Percentiles rank a stretch among this genome's conserved stretches.
phyloP scores from a whole-genome alignment of 53 echinoderm and acorn worm genomes.

The Zoroaster sp. region DNA sequence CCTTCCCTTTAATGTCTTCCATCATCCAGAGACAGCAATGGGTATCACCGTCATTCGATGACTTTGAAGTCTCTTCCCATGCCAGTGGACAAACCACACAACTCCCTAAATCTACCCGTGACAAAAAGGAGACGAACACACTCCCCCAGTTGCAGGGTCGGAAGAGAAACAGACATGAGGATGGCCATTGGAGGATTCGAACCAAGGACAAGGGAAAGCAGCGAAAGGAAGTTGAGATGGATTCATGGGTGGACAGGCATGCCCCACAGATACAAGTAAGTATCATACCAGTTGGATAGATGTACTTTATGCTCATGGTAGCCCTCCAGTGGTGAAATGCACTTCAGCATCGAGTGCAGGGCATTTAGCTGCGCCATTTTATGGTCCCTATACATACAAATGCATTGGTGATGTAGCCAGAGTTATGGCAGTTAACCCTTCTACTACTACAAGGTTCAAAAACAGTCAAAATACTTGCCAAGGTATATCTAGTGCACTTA shows the following conservation, averaged over 20 bases:
- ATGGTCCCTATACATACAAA: not conserved
- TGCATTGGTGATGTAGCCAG: too few relatives aligned
- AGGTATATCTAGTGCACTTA: too few relatives aligned
- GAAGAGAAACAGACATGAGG: constrained; percentile 15
- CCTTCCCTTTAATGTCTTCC: too few relatives aligned
- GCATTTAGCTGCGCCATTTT: not conserved
- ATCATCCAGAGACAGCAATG: constrained; percentile 73
- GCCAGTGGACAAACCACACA: not conserved
- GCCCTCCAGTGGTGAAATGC: too few relatives aligned
- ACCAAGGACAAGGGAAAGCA: not conserved
- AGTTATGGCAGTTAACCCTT: too few relatives aligned
- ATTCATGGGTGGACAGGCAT: constrained; percentile 77
- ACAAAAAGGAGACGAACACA: not conserved
- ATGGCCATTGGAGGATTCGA: not conserved
- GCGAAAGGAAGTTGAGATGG: constrained; percentile 32
- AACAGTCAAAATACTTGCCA: too few relatives aligned
- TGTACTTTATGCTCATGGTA: not conserved
- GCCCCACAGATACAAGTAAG: constrained; percentile 60
- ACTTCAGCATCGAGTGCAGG: too few relatives aligned
- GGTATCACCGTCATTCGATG: constrained; percentile 90
- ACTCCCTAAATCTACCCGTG: not conserved
- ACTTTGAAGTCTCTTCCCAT: not conserved
- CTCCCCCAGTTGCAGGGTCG: constrained; percentile 13
- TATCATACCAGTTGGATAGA: not conserved
- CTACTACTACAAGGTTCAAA: too few relatives aligned